These are phyloP conservation scores for Latrodectus hesperus DNA, from an alignment of 2,888 invertebrate species.

Conservation along the genomic window DNA sequence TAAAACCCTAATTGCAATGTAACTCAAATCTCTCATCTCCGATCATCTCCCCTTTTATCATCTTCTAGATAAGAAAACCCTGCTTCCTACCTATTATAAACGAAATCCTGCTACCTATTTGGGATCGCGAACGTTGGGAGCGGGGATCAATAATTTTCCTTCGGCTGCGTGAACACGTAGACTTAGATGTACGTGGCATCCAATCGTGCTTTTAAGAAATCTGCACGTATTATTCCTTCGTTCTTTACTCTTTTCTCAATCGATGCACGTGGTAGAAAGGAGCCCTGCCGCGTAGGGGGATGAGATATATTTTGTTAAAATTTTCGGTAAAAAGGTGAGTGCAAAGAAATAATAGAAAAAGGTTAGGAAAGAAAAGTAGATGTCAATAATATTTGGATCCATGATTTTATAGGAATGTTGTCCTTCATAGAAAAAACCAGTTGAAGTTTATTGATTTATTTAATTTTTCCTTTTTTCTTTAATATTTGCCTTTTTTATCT, in stretches of 20 bases:
- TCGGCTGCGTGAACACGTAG: no score
- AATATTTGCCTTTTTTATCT: background rate
- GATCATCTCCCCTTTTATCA: no score
- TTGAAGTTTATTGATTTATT: background rate
- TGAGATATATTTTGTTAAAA: slow-evolving; percentile 5
- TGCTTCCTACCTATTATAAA: no score
- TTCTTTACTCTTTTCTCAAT: background rate
- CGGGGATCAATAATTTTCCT: no score
- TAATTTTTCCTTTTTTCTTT: background rate
- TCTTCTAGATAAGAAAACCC: no score
- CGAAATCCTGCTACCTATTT: no score
- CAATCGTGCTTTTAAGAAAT: slow-evolving; percentile 4
- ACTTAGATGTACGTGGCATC: background rate
- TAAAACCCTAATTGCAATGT: no score
- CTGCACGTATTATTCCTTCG: background rate
- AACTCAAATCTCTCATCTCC: no score
- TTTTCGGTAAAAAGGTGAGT: background rate
- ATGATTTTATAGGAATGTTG: background rate
- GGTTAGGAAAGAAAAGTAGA: background rate
- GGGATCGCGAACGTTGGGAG: no score
- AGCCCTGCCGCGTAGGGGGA: background rate
- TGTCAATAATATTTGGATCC: slow-evolving; percentile 9
- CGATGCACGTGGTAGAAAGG: background rate
- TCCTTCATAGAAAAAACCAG: background rate
- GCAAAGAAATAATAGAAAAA: background rate